A percentile compares a stretch with the other conserved stretches of the same genome.
phyloP scores from a whole-genome alignment of 53 echinoderm and acorn worm species.

The Hippasteria phrygiana region DNA sequence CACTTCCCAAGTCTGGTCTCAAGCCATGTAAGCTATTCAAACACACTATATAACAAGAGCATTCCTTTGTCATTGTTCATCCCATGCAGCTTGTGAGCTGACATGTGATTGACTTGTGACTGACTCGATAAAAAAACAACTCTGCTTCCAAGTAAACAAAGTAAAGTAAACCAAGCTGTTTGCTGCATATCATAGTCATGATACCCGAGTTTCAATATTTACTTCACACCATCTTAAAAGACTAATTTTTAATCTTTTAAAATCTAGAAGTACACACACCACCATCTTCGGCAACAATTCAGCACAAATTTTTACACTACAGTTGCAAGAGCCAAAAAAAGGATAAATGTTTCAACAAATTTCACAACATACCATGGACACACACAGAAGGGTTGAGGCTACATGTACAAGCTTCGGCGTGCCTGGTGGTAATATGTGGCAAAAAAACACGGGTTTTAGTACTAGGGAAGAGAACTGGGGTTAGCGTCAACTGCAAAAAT shows the following conservation, averaged over 20 bases:
- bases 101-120: too few relatives aligned
- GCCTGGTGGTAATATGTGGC: constrained; percentile 50
- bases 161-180: too few relatives aligned
- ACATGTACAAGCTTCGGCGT: constrained; percentile 66
- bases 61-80: too few relatives aligned
- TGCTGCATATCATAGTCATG: neutral
- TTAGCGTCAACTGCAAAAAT: constrained; percentile 1
- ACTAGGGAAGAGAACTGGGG: constrained; percentile 18
- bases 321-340: neutral
- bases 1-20: too few relatives aligned
- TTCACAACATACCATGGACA: constrained; percentile 64
- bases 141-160: too few relatives aligned
- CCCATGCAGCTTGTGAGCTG: too few relatives aligned
- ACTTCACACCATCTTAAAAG: neutral
- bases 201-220: neutral
- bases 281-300: neutral
- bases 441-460: constrained; percentile 14
- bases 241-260: neutral
- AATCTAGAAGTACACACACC: neutral
- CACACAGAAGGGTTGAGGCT: constrained; percentile 48
- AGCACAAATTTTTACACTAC: neutral
- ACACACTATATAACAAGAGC: too few relatives aligned
- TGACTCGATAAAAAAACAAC: too few relatives aligned
- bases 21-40: too few relatives aligned
- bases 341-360: constrained; percentile 7